phyloP scores from a whole-genome alignment of 2,113 vertebrate genomes.

The Sapajus apella region DNA sequence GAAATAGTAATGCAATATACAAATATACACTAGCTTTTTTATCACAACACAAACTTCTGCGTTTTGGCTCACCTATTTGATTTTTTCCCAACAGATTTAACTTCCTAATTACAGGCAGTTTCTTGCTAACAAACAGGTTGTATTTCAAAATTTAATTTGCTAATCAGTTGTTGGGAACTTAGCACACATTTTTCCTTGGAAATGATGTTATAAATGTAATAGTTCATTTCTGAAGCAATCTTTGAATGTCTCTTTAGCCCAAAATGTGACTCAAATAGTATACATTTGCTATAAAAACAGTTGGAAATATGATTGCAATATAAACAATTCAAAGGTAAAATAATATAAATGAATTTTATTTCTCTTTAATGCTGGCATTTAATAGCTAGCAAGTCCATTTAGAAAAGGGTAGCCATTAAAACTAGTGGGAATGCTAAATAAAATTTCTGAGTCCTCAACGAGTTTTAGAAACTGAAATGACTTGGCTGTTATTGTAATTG shows the following conservation, averaged over 20 bases:
- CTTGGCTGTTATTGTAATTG: background rate
- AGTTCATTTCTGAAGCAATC: constrained; percentile 50
- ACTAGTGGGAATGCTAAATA: background rate
- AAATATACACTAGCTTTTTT: constrained; percentile 45
- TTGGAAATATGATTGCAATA: constrained; percentile 25
- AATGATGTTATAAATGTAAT: constrained; percentile 72
- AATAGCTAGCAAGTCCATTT: constrained; percentile 6
- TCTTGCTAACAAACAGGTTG: constrained; percentile 74
- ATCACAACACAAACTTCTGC: constrained; percentile 56
- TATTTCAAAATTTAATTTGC: constrained; percentile 77
- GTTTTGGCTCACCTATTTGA: constrained; percentile 75
- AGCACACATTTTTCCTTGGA: constrained; percentile 55
- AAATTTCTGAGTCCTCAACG: background rate
- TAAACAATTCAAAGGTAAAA: background rate
- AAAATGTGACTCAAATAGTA: constrained; percentile 23
- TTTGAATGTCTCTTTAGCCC: background rate
- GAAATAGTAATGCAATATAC: background rate
- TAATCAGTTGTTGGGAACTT: constrained; percentile 72
- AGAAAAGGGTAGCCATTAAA: background rate
- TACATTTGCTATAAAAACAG: background rate
- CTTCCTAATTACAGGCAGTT: constrained; percentile 70
- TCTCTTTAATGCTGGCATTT: constrained; percentile 4
- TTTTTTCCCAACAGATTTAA: constrained; percentile 77
- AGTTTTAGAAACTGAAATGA: background rate
- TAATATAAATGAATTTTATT: constrained; percentile 31